These are phyloP conservation scores for Orchestia grillus DNA, from an alignment of 1,140 invertebrate species.

Conservation along the genomic window DNA sequence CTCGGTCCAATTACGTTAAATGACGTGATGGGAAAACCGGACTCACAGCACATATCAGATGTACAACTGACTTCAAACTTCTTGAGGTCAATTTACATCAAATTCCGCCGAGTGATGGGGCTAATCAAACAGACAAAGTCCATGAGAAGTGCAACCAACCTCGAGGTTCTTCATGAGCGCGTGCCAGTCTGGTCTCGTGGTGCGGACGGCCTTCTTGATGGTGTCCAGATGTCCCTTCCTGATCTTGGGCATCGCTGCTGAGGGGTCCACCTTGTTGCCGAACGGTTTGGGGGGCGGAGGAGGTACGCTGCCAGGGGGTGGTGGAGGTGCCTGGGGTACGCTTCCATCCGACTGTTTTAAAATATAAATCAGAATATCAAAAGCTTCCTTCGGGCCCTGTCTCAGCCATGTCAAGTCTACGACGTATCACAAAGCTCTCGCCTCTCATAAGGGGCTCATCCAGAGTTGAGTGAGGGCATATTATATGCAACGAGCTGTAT, in stretches of 20 bases:
- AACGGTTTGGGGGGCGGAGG: slow-evolving; percentile 47
- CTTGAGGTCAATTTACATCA: too few species aligned
- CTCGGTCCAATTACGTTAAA: too few species aligned
- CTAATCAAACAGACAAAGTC: too few species aligned
- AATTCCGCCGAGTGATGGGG: too few species aligned
- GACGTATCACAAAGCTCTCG: too few species aligned
- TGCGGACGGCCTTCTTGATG: slow-evolving; percentile 80
- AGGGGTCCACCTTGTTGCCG: slow-evolving; percentile 20
- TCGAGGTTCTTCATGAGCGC: slow-evolving; percentile 87
- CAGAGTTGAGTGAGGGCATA: background rate
- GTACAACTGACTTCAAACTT: too few species aligned
- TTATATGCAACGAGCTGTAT: background rate
- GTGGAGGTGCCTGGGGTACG: slow-evolving; percentile 18
- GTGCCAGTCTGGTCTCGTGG: slow-evolving; percentile 85
- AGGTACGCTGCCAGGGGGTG: slow-evolving; percentile 44
- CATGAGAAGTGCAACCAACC: slow-evolving; percentile 44
- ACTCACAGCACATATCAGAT: too few species aligned
- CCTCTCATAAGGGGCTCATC: background rate
- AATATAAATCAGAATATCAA: background rate
- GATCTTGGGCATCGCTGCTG: background rate
- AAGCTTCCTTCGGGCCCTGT: too few species aligned
- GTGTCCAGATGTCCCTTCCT: slow-evolving; percentile 74
- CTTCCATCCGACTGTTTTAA: slow-evolving; percentile 21
- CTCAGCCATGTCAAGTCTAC: too few species aligned
- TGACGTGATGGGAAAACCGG: too few species aligned